Percentiles rank a stretch among this genome's conserved stretches.
phyloP scores from a whole-genome alignment of 53 echinoderm and acorn worm genomes.

The Glandiceps talaboti region DNA sequence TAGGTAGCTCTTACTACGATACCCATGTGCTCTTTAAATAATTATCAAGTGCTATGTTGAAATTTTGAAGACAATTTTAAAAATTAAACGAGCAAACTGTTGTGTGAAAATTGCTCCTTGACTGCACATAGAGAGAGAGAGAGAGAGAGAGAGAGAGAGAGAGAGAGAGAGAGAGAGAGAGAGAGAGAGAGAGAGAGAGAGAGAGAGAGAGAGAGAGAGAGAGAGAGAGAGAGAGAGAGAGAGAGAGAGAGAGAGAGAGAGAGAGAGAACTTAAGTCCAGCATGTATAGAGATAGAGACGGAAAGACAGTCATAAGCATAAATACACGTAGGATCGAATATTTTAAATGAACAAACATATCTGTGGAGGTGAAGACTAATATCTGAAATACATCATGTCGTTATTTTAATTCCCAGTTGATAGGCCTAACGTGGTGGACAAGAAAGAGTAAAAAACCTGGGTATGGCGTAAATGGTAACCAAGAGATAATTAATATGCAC shows the following conservation, averaged over 20 bases:
- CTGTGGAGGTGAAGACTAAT: no score
- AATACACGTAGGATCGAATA: background rate
- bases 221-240: background rate
- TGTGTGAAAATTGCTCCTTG: no score
- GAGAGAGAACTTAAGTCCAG: no score
- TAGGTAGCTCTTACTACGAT: no score
- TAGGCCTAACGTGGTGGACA: slow-evolving; percentile 78
- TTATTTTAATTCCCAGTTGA: slow-evolving; percentile 36
- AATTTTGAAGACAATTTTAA: no score
- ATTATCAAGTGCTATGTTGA: no score
- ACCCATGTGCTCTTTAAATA: no score
- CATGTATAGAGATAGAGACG: background rate
- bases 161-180: background rate
- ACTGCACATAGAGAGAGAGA: no score
- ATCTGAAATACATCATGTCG: no score
- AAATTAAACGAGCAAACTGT: no score
- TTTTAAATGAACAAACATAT: no score
- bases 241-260: background rate
- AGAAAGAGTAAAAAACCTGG: slow-evolving; percentile 23
- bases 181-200: background rate
- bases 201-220: background rate
- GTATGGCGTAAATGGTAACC: background rate
- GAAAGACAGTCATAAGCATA: background rate
- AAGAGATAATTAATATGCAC: no score
- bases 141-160: background rate